Conservation (phyloP, 2,113 vertebrate genomes). For the Malaclemys terrapin region DNA sequence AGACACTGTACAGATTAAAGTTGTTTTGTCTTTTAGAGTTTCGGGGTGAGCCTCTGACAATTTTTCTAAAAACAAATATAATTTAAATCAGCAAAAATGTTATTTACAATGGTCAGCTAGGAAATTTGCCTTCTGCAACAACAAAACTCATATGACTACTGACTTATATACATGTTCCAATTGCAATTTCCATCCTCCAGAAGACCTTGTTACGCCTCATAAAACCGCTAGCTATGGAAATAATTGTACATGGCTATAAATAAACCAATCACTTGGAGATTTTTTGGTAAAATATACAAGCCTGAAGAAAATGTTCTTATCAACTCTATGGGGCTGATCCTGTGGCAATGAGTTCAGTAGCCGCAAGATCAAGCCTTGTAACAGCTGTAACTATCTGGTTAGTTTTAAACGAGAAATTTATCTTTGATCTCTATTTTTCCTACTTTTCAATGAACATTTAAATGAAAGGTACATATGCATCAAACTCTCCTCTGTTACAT, state of each 20-base stretch:
- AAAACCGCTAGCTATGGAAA: not conserved
- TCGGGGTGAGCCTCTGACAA: not conserved
- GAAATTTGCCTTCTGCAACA: no score
- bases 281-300: not conserved
- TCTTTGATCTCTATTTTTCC: constrained; percentile 10
- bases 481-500: constrained; percentile 29
- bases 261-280: not conserved
- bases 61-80: constrained; percentile 36
- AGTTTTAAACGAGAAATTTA: constrained; percentile 1
- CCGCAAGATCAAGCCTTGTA: not conserved
- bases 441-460: constrained; percentile 29
- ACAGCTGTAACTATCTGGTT: constrained; percentile 30
- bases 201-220: no score
- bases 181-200: no score
- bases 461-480: constrained; percentile 15
- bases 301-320: constrained; percentile 4
- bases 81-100: constrained; percentile 43
- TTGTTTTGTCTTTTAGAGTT: accelerated
- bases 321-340: constrained; percentile 26
- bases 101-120: not conserved
- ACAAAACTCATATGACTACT: no score
- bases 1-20: not conserved
- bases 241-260: not conserved
- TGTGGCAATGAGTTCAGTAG: not conserved
- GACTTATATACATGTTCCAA: no score